Percentiles rank a stretch among this genome's conserved stretches.
phyloP scores from a whole-genome alignment of 2,888 invertebrate species.

The Dynastes grantii region DNA sequence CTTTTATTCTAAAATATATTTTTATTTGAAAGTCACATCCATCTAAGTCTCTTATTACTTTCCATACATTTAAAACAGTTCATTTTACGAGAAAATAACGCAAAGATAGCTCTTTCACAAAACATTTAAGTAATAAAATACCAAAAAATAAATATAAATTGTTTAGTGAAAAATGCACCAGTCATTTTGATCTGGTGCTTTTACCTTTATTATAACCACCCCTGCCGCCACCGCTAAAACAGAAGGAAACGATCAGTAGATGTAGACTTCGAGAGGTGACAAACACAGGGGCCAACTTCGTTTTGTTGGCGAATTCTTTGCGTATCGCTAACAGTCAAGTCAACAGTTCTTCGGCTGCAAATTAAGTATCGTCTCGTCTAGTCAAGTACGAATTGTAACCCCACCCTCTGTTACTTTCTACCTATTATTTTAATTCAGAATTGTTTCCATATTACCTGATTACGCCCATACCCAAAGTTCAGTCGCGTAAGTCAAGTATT shows the following conservation, averaged over 20 bases:
- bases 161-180: conserved; percentile 80
- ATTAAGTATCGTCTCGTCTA: conserved; percentile 70
- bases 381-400: conserved; percentile 35
- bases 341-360: conserved; percentile 56
- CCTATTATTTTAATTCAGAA: neutral
- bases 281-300: conserved; percentile 61
- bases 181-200: conserved; percentile 84
- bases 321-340: conserved; percentile 64
- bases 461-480: neutral
- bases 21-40: too few species aligned
- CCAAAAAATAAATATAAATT: conserved; percentile 60
- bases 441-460: neutral
- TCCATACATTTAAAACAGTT: too few species aligned
- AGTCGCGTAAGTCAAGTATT: conserved; percentile 36
- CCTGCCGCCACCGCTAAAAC: conserved; percentile 95
- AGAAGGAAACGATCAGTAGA: conserved; percentile 87
- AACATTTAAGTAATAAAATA: conserved; percentile 48
- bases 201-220: conserved; percentile 98
- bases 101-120: conserved; percentile 56
- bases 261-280: conserved; percentile 66
- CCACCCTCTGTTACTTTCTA: conserved; percentile 20
- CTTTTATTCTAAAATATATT: too few species aligned
- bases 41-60: too few species aligned
- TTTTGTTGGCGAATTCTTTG: conserved; percentile 65
- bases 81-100: conserved; percentile 1